Conservation (phyloP, 2,888 invertebrate genomes). For the Drosophila multiciliata region DNA sequence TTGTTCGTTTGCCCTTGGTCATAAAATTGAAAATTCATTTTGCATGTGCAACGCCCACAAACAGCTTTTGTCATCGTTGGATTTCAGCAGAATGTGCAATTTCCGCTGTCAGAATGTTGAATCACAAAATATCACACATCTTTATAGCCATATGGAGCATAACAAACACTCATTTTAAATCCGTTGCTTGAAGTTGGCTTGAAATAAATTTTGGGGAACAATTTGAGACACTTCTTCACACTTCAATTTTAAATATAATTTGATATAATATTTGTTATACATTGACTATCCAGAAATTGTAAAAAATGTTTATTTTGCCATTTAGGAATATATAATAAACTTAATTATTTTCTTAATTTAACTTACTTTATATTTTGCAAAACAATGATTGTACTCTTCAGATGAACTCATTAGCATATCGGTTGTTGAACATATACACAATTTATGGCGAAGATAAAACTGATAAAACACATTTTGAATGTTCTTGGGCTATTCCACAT, state of each 20-base stretch:
- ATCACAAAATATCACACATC: conserved; percentile 3
- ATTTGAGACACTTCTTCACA: background rate
- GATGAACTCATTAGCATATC: background rate
- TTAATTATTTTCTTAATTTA: no score
- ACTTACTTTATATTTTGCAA: no score
- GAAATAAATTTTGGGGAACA: background rate
- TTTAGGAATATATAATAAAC: no score
- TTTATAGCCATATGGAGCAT: background rate
- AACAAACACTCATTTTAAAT: background rate
- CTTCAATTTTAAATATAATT: background rate
- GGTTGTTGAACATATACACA: background rate
- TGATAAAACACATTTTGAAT: background rate
- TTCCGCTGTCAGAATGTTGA: conserved; percentile 28
- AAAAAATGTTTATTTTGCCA: no score
- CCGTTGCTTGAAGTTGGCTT: background rate
- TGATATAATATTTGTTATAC: background rate
- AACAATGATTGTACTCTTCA: background rate
- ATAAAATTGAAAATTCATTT: conserved; percentile 50
- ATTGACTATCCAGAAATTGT: background rate
- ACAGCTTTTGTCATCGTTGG: conserved; percentile 22
- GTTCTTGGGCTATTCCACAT: background rate
- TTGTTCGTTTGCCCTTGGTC: conserved; percentile 18
- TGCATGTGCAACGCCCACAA: conserved; percentile 27
- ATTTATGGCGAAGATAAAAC: background rate
- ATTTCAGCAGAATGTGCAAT: conserved; percentile 35